Evolutionary conservation across 2,113 vertebrate species (phyloP).

Genomic region (Eretmochelys imbricata): DNA sequence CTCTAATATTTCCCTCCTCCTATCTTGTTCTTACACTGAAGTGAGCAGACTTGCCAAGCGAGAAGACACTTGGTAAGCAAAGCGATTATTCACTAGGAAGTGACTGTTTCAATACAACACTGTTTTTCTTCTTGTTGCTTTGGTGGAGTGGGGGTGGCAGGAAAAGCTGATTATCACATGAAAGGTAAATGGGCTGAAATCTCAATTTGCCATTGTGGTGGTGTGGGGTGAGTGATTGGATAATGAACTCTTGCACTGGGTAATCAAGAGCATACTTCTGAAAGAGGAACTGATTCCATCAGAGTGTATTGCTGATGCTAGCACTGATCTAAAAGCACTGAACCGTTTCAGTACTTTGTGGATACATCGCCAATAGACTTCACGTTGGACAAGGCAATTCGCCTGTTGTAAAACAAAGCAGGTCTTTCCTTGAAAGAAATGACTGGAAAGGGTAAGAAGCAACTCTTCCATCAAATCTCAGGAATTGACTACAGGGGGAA

Average conservation of each 20-base stretch:
- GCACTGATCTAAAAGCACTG: neutral
- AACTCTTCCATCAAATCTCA: neutral
- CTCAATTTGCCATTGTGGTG: neutral
- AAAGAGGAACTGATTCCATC: neutral
- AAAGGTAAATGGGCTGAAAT: constrained; percentile 5
- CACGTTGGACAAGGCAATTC: neutral
- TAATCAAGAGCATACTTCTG: neutral
- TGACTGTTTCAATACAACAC: neutral
- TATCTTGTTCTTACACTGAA: neutral
- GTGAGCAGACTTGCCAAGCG: neutral
- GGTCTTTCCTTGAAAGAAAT: neutral
- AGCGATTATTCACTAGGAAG: neutral
- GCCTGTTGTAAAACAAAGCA: neutral
- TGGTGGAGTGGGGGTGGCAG: neutral
- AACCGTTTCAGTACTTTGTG: neutral
- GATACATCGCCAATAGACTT: neutral
- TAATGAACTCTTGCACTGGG: neutral
- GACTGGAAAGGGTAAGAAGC: neutral
- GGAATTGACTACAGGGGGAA: neutral
- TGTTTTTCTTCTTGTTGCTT: neutral
- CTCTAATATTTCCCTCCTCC: neutral
- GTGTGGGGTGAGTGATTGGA: neutral
- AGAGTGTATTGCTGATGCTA: neutral
- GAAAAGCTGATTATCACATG: neutral
- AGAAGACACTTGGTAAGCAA: neutral